Percentiles rank a stretch among this genome's conserved stretches.
Conservation (phyloP, 1,140 invertebrate species). For the Ditylenchus dipsaci region DNA sequence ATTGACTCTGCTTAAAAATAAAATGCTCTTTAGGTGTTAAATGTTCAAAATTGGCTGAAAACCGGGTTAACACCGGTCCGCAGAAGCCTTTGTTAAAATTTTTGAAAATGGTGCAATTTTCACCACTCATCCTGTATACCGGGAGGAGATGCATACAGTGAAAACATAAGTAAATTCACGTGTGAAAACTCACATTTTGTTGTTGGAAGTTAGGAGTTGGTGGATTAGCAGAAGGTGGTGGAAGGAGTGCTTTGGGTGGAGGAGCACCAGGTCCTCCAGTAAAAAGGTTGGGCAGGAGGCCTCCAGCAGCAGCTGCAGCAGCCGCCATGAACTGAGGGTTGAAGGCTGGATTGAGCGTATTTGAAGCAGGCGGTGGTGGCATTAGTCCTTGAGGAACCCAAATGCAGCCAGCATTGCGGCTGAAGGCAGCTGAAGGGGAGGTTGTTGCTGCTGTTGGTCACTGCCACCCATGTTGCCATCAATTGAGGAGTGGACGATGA, state of each 20-base stretch:
- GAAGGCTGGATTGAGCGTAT: background rate
- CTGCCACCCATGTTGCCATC: background rate
- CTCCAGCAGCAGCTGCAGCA: background rate
- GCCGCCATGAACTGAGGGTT: background rate
- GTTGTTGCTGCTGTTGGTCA: background rate
- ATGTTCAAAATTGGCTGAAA: too few relatives aligned
- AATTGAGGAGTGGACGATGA: background rate
- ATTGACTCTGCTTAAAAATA: too few relatives aligned
- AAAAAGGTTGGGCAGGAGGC: background rate
- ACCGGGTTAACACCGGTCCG: too few relatives aligned
- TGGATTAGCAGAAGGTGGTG: background rate
- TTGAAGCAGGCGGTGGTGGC: background rate
- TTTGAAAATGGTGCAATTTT: too few relatives aligned
- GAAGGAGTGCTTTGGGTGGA: background rate
- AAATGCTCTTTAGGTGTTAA: too few relatives aligned
- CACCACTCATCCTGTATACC: too few relatives aligned
- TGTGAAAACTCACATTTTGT: background rate
- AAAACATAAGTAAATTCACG: too few relatives aligned
- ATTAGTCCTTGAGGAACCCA: background rate
- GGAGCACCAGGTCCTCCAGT: background rate
- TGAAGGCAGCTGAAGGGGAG: background rate
- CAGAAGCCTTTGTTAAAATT: too few relatives aligned
- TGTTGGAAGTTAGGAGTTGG: background rate
- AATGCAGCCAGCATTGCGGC: background rate
- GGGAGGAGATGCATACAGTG: too few relatives aligned